phyloP scores from a whole-genome alignment of 2,113 vertebrate species.

The Crotalus viridis region DNA sequence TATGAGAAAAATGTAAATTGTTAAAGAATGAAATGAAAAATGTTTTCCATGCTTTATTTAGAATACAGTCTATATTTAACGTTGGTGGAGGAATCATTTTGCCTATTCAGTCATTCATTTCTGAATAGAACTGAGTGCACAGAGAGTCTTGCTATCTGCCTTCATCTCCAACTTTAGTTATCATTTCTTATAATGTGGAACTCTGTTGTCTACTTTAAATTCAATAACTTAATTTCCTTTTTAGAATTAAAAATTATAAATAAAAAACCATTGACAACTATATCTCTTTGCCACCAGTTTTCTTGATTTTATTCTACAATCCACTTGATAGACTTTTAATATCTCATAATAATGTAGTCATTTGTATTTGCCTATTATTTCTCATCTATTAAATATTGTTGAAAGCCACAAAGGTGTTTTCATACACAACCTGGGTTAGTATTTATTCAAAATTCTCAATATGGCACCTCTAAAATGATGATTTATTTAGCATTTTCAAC shows the following conservation, averaged over 20 bases:
- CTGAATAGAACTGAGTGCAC: background rate
- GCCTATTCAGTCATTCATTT: background rate
- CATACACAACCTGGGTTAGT: too few species aligned
- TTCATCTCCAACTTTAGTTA: background rate
- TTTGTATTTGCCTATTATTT: background rate
- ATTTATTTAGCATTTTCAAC: too few species aligned
- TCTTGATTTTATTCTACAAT: background rate
- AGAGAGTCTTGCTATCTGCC: background rate
- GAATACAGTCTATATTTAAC: conserved; percentile 26
- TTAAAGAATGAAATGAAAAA: conserved; percentile 10
- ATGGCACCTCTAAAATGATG: too few species aligned
- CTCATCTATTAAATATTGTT: too few species aligned
- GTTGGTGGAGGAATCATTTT: background rate
- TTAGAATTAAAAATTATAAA: background rate
- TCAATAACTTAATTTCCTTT: too few species aligned
- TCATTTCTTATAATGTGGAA: background rate
- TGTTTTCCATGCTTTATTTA: conserved; percentile 12
- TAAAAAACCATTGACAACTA: background rate
- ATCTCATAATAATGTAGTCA: background rate
- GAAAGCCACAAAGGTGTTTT: too few species aligned
- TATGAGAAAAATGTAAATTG: background rate
- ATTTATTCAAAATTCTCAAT: too few species aligned
- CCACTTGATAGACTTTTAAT: background rate
- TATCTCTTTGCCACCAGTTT: background rate
- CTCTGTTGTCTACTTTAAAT: background rate